These are phyloP conservation scores for Tachysurus vachellii DNA, from an alignment of 2,113 vertebrate genomes.

Conservation along the genomic window DNA sequence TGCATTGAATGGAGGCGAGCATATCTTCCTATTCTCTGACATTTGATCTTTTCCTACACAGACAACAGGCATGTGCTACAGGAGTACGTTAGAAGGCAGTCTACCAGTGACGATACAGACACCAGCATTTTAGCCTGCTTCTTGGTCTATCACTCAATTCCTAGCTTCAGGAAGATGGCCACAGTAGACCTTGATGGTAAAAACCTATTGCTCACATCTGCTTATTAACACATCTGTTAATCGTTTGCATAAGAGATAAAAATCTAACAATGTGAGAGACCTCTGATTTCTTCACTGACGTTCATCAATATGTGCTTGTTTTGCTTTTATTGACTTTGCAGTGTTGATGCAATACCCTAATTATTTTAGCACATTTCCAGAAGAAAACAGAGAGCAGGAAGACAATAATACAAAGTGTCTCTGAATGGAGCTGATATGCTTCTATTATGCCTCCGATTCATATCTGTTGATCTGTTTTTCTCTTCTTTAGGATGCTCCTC, in stretches of 20 bases:
- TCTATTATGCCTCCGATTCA: neutral
- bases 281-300: neutral
- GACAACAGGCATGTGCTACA: slow-evolving; percentile 77
- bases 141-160: slow-evolving; percentile 88
- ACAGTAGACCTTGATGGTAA: slow-evolving; percentile 82
- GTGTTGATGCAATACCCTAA: neutral
- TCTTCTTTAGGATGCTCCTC: slow-evolving; percentile 75
- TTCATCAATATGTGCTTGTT: neutral
- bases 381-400: neutral
- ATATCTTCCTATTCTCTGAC: neutral
- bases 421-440: neutral
- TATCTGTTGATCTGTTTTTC: neutral
- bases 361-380: neutral
- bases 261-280: neutral
- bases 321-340: neutral
- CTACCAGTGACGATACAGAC: slow-evolving; percentile 65
- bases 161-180: slow-evolving; percentile 75
- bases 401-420: neutral
- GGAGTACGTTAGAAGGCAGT: slow-evolving; percentile 80
- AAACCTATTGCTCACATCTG: slow-evolving; percentile 7
- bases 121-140: slow-evolving; percentile 85
- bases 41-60: slow-evolving; percentile 55
- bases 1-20: neutral
- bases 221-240: neutral
- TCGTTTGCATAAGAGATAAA: neutral